Evolutionary conservation across 2,888 invertebrate genomes (phyloP).

Genomic region (Oscheius onirici): DNA sequence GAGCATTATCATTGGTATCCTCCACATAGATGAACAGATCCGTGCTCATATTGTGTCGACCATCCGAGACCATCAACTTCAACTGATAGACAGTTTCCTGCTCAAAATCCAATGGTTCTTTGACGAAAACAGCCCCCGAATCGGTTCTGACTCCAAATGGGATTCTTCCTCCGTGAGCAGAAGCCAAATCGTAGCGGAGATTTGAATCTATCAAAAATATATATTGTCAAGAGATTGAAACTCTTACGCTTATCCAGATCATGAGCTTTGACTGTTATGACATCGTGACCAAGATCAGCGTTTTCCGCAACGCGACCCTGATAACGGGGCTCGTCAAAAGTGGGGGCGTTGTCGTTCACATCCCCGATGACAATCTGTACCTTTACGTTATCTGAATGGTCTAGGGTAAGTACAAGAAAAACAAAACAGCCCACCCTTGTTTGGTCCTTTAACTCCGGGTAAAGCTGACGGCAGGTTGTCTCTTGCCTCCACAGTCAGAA

Average conservation of each 20-base stretch:
- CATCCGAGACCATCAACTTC: conserved; percentile 82
- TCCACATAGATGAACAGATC: conserved; percentile 79
- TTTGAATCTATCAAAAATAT: conserved; percentile 69
- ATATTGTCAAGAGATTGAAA: background rate
- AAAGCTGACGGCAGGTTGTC: conserved; percentile 93
- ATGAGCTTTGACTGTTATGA: conserved; percentile 61
- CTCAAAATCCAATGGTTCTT: conserved; percentile 69
- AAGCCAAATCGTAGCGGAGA: conserved; percentile 63
- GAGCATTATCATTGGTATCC: conserved; percentile 74
- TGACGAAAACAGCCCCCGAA: conserved; percentile 68
- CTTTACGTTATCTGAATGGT: conserved; percentile 79
- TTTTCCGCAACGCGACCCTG: conserved; percentile 53
- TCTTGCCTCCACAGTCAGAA: conserved; percentile 92
- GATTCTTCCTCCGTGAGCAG: conserved; percentile 54
- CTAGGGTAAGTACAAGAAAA: background rate
- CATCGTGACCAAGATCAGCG: conserved; percentile 49
- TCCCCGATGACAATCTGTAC: conserved; percentile 96
- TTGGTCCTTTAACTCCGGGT: conserved; percentile 67
- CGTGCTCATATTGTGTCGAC: conserved; percentile 80
- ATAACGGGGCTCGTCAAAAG: conserved; percentile 79
- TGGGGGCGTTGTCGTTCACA: conserved; percentile 96
- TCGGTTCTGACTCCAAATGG: conserved; percentile 69
- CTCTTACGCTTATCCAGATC: conserved; percentile 66
- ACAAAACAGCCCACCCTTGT: conserved; percentile 53
- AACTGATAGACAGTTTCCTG: conserved; percentile 78